phyloP scores from a whole-genome alignment of 64 coral and sea anemone genomes.

The Cladopsammia gracilis region DNA sequence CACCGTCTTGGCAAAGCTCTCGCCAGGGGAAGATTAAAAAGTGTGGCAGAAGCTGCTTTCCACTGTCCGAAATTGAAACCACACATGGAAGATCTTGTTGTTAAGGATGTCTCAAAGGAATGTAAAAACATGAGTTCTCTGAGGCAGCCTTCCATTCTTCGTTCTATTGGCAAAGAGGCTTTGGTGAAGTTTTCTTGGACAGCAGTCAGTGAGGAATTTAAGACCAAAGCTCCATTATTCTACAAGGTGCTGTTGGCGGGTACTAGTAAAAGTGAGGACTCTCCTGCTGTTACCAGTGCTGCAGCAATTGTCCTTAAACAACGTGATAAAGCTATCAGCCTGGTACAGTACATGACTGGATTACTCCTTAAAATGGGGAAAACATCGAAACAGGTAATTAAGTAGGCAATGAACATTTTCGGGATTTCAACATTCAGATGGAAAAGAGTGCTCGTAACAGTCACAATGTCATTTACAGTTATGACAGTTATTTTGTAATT shows the following conservation, averaged over 20 bases:
- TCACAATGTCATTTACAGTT: too few relatives aligned
- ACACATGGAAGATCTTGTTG: neutral
- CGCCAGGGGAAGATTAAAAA: neutral
- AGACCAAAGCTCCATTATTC: neutral
- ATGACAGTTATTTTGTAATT: too few relatives aligned
- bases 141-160: neutral
- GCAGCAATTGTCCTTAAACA: neutral
- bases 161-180: neutral
- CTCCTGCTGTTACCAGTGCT: neutral
- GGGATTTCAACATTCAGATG: too few relatives aligned
- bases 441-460: too few relatives aligned
- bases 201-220: neutral
- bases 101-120: neutral
- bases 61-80: neutral
- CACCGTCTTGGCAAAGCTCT: slow-evolving; percentile 12
- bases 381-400: slow-evolving; percentile 25
- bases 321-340: neutral
- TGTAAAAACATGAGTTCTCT: neutral
- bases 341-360: slow-evolving; percentile 20
- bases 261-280: neutral
- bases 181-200: neutral
- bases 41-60: neutral
- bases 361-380: slow-evolving; percentile 18
- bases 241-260: neutral
- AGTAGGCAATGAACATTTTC: too few relatives aligned